A percentile compares a stretch with the other conserved stretches of the same genome.
Conservation (phyloP, 1,140 invertebrate species). For the Ephestia elutella region DNA sequence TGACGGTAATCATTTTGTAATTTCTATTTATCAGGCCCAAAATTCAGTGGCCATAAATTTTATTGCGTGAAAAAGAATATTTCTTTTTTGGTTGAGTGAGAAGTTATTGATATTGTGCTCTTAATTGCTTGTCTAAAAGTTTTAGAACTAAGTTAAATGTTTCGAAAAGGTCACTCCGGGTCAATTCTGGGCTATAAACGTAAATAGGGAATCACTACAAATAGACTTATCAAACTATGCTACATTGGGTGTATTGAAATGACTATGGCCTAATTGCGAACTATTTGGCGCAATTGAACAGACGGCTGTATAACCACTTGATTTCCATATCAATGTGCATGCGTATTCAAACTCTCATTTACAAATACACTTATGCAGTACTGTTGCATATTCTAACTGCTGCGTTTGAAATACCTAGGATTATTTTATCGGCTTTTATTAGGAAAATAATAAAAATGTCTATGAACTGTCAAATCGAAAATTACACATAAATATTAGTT, state of each 20-base stretch:
- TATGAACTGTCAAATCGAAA: too few relatives aligned
- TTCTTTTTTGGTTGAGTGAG: neutral
- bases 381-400: too few relatives aligned
- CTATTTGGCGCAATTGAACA: neutral
- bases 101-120: neutral
- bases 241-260: conserved; percentile 2
- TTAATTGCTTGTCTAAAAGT: neutral
- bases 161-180: too few relatives aligned
- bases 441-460: too few relatives aligned
- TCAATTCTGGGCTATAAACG: too few relatives aligned
- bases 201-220: neutral
- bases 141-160: neutral
- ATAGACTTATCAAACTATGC: neutral
- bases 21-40: neutral
- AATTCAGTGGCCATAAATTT: neutral
- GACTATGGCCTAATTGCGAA: neutral
- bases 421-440: too few relatives aligned
- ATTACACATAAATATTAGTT: too few relatives aligned
- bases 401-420: too few relatives aligned
- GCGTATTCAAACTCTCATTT: neutral
- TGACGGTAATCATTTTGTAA: conserved; percentile 1
- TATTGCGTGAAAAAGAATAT: neutral
- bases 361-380: neutral
- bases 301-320: neutral
- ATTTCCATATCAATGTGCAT: conserved; percentile 2